These are phyloP conservation scores for Andrena camellia DNA, from an alignment of 2,888 invertebrate species.

Conservation along the genomic window DNA sequence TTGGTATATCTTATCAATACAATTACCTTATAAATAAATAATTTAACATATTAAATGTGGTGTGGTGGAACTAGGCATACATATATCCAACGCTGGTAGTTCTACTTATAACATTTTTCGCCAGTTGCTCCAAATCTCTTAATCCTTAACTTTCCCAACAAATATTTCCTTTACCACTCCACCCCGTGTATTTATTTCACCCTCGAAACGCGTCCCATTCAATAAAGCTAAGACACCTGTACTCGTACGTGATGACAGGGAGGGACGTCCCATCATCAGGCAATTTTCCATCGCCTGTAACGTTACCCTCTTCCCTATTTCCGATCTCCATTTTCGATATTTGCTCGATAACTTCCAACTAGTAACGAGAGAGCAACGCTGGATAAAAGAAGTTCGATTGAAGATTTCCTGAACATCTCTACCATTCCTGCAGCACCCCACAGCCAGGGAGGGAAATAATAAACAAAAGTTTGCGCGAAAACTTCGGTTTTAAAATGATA, in stretches of 20 bases:
- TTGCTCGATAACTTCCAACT: slow-evolving; percentile 45
- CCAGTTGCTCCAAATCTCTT: too few species aligned
- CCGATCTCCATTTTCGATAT: slow-evolving; percentile 56
- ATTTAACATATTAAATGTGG: too few species aligned
- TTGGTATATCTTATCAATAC: too few species aligned
- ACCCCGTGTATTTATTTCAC: not conserved
- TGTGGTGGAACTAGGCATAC: too few species aligned
- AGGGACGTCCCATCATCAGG: not conserved
- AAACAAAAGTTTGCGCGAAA: slow-evolving; percentile 81
- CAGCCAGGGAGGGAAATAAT: slow-evolving; percentile 77
- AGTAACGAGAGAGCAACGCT: slow-evolving; percentile 31
- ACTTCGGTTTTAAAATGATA: slow-evolving; percentile 84
- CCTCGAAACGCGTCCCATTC: not conserved
- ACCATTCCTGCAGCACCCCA: slow-evolving; percentile 4
- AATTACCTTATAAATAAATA: too few species aligned
- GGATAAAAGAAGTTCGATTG: slow-evolving; percentile 73
- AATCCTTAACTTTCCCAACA: too few species aligned
- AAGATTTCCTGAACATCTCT: slow-evolving; percentile 40
- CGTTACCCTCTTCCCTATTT: slow-evolving; percentile 12
- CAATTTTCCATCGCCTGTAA: not conserved
- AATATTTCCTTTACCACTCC: too few species aligned
- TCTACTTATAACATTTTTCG: too few species aligned
- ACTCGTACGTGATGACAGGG: not conserved
- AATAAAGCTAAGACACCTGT: not conserved
- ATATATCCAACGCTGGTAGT: too few species aligned